A percentile compares a stretch with the other conserved stretches of the same genome.
Conservation (phyloP, 2,797 vertebrate genomes). For the Argyrosomus regius region DNA sequence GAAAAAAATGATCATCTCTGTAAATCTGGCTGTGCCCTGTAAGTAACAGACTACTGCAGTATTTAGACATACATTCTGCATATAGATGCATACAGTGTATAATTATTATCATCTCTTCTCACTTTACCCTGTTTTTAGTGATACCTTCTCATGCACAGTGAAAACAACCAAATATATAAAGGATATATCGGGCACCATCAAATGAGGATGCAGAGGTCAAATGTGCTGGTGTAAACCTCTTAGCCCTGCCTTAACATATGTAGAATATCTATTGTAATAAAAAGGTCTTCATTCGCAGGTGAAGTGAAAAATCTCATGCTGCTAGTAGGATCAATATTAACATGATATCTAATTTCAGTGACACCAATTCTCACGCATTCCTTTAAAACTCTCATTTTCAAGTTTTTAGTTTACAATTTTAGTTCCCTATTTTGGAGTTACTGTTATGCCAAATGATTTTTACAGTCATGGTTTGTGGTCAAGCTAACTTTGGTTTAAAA, state of each 20-base stretch:
- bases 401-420: neutral
- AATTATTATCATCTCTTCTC: neutral
- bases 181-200: neutral
- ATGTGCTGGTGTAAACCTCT: constrained; percentile 7
- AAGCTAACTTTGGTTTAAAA: neutral
- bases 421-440: neutral
- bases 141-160: neutral
- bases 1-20: constrained; percentile 12
- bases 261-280: neutral
- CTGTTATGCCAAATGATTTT: neutral
- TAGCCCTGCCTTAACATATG: neutral
- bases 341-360: neutral
- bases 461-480: neutral
- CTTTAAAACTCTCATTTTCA: neutral
- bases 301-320: neutral
- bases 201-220: constrained; percentile 7
- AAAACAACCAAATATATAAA: neutral
- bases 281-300: neutral
- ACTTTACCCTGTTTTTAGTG: neutral
- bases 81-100: neutral
- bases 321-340: neutral
- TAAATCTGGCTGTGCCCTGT: constrained; percentile 1
- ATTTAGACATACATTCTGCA: neutral
- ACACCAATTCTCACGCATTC: neutral
- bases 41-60: neutral